Conservation (phyloP, 2,888 invertebrate genomes). For the Margaritifera margaritifera region DNA sequence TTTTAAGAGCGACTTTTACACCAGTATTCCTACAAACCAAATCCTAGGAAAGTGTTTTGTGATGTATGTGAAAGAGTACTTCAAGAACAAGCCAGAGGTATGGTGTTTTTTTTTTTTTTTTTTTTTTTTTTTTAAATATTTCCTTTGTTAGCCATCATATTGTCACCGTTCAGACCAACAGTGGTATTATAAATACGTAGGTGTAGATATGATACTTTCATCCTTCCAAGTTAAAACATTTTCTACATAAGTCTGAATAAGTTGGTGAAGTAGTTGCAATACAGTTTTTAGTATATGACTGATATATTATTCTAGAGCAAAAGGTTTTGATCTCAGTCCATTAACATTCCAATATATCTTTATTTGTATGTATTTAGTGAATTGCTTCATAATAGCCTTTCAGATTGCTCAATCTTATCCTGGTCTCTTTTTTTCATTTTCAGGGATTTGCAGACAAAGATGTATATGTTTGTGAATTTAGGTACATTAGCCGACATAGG, state of each 20-base stretch:
- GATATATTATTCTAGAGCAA: too few relatives aligned
- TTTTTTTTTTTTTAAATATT: not conserved
- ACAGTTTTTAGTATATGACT: too few relatives aligned
- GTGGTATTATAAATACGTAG: not conserved
- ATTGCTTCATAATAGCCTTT: too few relatives aligned
- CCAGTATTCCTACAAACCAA: slow-evolving; percentile 87
- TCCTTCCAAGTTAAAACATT: too few relatives aligned
- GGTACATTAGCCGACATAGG: slow-evolving; percentile 89
- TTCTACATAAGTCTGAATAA: too few relatives aligned
- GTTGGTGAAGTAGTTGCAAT: too few relatives aligned
- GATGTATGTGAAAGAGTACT: slow-evolving; percentile 95
- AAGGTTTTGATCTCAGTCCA: too few relatives aligned
- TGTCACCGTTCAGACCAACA: not conserved
- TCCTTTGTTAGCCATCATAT: too few relatives aligned
- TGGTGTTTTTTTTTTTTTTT: slow-evolving; percentile 13
- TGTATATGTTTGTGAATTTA: slow-evolving; percentile 96
- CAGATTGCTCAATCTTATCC: too few relatives aligned
- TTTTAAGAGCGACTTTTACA: slow-evolving; percentile 93
- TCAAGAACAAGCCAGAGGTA: slow-evolving; percentile 86
- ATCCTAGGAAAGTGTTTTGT: slow-evolving; percentile 92
- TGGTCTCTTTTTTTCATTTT: slow-evolving; percentile 11
- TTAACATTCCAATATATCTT: too few relatives aligned
- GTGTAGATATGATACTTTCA: too few relatives aligned
- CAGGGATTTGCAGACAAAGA: slow-evolving; percentile 89
- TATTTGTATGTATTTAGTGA: too few relatives aligned